Evolutionary conservation across 2,797 vertebrate species (phyloP), one percentile per base, ranked within the genome.

Genomic region (Hozukius guyotensis): DNA sequence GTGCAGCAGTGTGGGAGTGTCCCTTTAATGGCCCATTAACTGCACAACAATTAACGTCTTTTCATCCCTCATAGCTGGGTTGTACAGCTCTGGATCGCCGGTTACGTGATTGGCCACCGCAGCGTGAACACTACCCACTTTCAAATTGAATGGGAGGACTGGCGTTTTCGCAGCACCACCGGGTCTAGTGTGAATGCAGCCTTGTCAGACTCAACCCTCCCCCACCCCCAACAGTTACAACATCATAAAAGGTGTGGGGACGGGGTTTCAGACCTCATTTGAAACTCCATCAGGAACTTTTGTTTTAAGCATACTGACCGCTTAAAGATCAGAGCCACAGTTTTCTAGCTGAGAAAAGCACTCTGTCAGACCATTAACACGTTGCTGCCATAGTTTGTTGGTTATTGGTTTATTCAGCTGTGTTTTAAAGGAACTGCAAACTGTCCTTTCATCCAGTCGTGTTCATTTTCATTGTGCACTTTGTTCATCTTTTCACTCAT

Each of bases 401-500:
- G 10, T n/a, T 49, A 49, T 16, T 74, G 70, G 36, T 70, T 62
- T 9, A 29, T 63, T 49, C 57, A 20, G 6, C 13, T 57, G 24
- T 57, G 24, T 46, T 46, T 18, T 46, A 46, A 24, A 56, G 53
- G 22, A 56, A 25, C 13, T 56, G 24, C 22, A 56, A 56, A 13
- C 7, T 13, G 14, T 29, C 27, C 8, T 16, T 60, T 20, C 31
- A 61, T 61, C 20, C 31, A 32, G 9, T 61, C 59, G 2, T n/a
- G 29, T 61, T 32, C 31, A 61, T 61, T 7, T 34, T 34, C 55
- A 65, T 75, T 69, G 72, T 75, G 13, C 31, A 32, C 10, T 80
- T 59, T 76, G 8, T 52, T 80, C 57, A 56, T 75, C n/a, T 56
- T 8, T 49, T 75, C 38, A 71, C 31, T 77, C 25, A 67, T 25